Conservation (phyloP, 1,140 invertebrate genomes). For the Rhyacophila brunnea region DNA sequence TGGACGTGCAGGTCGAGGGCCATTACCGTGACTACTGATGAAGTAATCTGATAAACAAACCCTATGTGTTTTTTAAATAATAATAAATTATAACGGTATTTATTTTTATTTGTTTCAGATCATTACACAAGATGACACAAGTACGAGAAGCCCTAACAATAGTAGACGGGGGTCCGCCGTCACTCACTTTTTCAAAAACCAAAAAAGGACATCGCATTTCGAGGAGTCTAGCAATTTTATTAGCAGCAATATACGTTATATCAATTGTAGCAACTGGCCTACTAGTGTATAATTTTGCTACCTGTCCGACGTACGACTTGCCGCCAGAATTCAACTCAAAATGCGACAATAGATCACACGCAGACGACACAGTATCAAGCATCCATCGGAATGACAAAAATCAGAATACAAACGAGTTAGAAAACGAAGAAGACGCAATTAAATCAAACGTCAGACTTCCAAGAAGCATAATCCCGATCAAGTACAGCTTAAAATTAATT, state of each 20-base stretch:
- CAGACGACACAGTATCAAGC: background rate
- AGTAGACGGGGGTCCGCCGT: constrained; percentile 50
- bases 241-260: constrained; percentile 53
- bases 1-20: too few species aligned
- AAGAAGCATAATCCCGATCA: constrained; percentile 61
- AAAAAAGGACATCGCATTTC: constrained; percentile 51
- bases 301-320: constrained; percentile 54
- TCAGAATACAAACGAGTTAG: background rate
- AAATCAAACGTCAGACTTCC: constrained; percentile 67
- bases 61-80: too few species aligned
- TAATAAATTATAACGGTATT: too few species aligned
- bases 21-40: too few species aligned
- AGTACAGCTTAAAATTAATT: constrained; percentile 67
- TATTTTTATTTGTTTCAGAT: constrained; percentile 41
- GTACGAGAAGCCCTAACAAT: constrained; percentile 47
- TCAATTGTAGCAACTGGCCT: constrained; percentile 62
- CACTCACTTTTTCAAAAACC: constrained; percentile 48
- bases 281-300: constrained; percentile 68
- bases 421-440: constrained; percentile 14
- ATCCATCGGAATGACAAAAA: background rate
- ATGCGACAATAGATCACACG: constrained; percentile 8
- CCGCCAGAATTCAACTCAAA: constrained; percentile 11
- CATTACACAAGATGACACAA: constrained; percentile 47
- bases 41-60: too few species aligned
- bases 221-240: constrained; percentile 49